Percentiles rank a stretch among this genome's conserved stretches.
phyloP scores from a whole-genome alignment of 1,140 invertebrate species.

The Atta cephalotes region DNA sequence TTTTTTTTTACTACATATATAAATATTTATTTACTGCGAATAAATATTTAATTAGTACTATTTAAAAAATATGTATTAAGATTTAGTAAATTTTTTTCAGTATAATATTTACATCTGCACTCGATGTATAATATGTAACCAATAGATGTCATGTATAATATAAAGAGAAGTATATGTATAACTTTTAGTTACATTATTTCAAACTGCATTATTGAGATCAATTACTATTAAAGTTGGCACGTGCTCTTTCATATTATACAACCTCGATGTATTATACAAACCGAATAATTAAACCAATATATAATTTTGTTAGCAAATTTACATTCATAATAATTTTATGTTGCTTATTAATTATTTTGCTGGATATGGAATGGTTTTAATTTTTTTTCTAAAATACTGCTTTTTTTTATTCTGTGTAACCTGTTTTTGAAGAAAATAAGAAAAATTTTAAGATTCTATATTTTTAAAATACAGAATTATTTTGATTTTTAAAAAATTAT shows the following conservation, averaged over 20 bases:
- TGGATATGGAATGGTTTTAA: background rate
- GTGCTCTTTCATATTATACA: background rate
- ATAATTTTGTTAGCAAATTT: conserved; percentile 8
- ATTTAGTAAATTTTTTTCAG: too few species aligned
- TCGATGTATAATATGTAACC: too few species aligned
- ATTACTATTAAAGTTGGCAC: conserved; percentile 12
- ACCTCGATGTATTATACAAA: background rate
- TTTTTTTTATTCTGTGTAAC: background rate
- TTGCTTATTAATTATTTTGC: background rate
- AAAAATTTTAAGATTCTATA: background rate
- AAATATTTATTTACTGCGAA: too few species aligned
- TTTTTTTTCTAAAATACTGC: background rate
- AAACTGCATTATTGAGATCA: background rate
- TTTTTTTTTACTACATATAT: too few species aligned
- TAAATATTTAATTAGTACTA: too few species aligned
- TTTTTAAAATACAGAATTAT: too few species aligned
- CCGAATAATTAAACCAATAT: background rate
- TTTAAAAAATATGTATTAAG: too few species aligned
- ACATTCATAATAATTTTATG: background rate
- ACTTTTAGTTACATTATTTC: background rate
- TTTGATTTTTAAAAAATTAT: too few species aligned
- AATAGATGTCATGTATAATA: background rate
- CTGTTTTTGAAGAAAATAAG: background rate
- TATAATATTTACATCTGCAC: too few species aligned
- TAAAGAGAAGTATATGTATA: background rate